phyloP scores from a whole-genome alignment of 2,113 vertebrate species.

The Rhodinocichla rosea region DNA sequence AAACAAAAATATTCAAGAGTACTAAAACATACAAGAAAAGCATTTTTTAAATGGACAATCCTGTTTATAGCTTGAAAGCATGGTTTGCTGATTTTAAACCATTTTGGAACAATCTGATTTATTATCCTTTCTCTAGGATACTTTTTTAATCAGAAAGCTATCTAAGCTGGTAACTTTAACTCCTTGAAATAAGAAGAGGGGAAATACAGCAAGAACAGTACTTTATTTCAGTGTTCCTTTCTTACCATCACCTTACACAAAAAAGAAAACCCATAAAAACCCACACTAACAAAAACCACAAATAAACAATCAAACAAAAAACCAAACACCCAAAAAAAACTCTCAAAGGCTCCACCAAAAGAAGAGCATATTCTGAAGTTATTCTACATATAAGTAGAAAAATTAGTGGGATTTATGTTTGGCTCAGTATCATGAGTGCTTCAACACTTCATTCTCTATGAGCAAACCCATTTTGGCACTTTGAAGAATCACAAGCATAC shows the following conservation, averaged over 20 bases:
- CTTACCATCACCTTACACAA: background rate
- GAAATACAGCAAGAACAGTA: background rate
- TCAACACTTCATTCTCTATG: background rate
- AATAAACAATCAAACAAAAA: background rate
- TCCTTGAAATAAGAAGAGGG: background rate
- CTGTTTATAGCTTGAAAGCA: background rate
- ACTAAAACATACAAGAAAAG: background rate
- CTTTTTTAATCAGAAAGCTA: background rate
- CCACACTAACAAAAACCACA: background rate
- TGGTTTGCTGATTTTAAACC: background rate
- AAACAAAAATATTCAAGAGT: background rate
- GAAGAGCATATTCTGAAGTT: background rate
- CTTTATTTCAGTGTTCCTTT: background rate
- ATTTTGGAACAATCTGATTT: background rate
- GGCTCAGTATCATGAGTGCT: background rate
- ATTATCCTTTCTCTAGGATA: background rate
- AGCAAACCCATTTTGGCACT: background rate
- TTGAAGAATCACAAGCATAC: background rate
- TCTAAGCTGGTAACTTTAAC: background rate
- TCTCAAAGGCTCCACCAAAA: background rate
- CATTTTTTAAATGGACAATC: background rate
- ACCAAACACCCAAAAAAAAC: rapidly evolving
- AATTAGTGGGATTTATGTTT: background rate
- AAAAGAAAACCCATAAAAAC: background rate
- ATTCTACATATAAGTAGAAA: background rate